Conservation (phyloP, 2,113 vertebrate genomes). For the Ciconia stormi region DNA sequence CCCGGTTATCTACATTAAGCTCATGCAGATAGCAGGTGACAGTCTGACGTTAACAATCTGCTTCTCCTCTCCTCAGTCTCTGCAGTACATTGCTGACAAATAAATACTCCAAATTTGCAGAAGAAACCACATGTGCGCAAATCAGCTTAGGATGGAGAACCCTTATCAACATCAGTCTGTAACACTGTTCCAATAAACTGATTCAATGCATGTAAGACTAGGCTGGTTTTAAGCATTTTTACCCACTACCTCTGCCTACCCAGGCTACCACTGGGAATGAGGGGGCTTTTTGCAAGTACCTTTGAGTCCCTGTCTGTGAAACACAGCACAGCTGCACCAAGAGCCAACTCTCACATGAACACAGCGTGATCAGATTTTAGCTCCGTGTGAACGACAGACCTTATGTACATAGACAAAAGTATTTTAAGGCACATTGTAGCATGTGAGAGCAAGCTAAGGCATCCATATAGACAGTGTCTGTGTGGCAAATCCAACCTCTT, state of each 20-base stretch:
- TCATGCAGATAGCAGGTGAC: not conserved
- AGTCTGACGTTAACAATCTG: rapidly evolving
- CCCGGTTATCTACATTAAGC: not conserved
- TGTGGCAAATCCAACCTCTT: not conserved
- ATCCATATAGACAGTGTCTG: not conserved
- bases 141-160: not conserved
- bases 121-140: not conserved
- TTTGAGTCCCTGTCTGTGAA: not conserved
- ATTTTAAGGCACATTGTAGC: not conserved
- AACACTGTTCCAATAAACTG: not conserved
- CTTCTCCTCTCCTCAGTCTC: not conserved
- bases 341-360: not conserved
- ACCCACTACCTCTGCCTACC: not conserved
- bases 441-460: not conserved
- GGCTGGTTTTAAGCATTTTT: not conserved
- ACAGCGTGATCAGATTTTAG: not conserved
- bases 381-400: not conserved
- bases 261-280: not conserved
- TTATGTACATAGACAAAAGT: not conserved
- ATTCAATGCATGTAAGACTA: not conserved
- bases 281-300: not conserved
- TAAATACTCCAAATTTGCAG: not conserved
- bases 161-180: not conserved
- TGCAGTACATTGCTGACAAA: not conserved
- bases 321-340: not conserved